These are phyloP conservation scores for Sitodiplosis mosellana DNA, from an alignment of 1,140 invertebrate genomes.

Conservation along the genomic window DNA sequence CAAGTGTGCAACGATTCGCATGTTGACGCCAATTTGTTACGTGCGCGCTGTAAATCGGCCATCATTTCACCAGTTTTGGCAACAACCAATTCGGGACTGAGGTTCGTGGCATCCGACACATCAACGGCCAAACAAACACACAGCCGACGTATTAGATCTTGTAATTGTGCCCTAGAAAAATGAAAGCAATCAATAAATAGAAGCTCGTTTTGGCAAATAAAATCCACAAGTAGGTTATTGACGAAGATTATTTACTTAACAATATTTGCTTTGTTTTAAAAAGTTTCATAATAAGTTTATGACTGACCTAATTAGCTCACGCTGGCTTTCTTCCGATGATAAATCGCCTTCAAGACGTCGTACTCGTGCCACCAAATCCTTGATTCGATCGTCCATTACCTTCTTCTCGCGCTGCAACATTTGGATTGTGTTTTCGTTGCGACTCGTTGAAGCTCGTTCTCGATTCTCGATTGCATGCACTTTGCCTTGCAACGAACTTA, in stretches of 20 bases:
- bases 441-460: conserved; percentile 44
- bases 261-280: too few species aligned
- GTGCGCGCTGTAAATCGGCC: conserved; percentile 37
- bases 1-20: conserved; percentile 21
- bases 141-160: conserved; percentile 47
- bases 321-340: conserved; percentile 43
- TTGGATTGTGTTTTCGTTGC: conserved; percentile 48
- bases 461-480: conserved; percentile 59
- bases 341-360: conserved; percentile 48
- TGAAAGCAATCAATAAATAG: background rate
- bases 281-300: too few species aligned
- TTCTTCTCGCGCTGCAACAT: conserved; percentile 52
- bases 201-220: too few species aligned
- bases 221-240: too few species aligned
- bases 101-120: conserved; percentile 37
- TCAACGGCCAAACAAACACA: conserved; percentile 46
- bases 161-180: conserved; percentile 30
- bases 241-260: too few species aligned
- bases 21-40: conserved; percentile 27
- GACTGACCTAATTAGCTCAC: conserved; percentile 33
- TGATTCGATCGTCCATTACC: conserved; percentile 52
- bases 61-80: conserved; percentile 53
- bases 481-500: conserved; percentile 55
- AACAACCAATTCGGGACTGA: conserved; percentile 41
- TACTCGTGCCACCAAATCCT: conserved; percentile 54